Conservation (phyloP, 2,113 vertebrate genomes). For the Paramisgurnus dabryanus region DNA sequence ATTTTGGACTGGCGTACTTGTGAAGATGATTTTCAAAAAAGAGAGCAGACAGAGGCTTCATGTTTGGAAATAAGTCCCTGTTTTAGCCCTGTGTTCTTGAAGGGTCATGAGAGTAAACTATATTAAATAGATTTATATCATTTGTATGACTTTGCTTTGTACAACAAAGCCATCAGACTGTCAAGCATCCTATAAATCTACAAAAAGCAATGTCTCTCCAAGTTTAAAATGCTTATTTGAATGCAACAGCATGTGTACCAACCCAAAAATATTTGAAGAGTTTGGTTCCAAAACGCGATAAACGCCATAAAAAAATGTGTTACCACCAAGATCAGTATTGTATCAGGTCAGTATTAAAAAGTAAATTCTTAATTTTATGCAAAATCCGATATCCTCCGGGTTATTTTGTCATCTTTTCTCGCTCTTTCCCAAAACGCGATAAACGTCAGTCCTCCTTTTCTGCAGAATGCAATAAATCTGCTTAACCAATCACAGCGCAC, state of each 20-base stretch:
- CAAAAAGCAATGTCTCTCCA: slow-evolving; percentile 5
- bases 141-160: neutral
- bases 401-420: no score
- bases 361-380: no score
- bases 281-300: no score
- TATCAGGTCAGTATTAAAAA: no score
- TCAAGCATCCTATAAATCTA: neutral
- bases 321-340: no score
- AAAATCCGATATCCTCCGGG: no score
- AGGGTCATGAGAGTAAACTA: neutral
- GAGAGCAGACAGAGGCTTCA: neutral
- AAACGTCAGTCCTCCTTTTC: no score
- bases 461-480: no score
- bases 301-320: no score
- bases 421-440: no score
- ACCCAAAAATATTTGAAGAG: no score
- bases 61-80: slow-evolving; percentile 1
- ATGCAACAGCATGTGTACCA: neutral
- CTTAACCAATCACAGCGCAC: no score
- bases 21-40: neutral
- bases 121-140: slow-evolving; percentile 27
- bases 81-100: neutral
- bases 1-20: slow-evolving; percentile 28
- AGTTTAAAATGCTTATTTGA: neutral
- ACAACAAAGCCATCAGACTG: slow-evolving; percentile 22